Evolutionary conservation across 2,888 invertebrate genomes (phyloP).

Genomic region (Drosophila cracens): DNA sequence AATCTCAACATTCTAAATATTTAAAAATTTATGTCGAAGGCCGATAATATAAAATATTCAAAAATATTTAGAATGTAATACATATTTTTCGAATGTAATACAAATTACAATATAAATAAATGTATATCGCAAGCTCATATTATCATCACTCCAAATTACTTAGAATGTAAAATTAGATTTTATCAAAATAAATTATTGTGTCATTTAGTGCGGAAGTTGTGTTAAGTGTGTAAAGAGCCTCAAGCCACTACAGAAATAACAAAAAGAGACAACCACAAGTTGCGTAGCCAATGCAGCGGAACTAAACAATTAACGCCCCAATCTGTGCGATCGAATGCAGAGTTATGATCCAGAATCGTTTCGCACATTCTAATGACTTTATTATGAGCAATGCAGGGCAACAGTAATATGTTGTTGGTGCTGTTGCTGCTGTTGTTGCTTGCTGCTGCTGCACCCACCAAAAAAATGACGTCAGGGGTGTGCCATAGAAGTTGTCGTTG

Average conservation of each 20-base stretch:
- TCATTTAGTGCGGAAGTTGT: slow-evolving; percentile 64
- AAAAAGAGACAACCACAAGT: slow-evolving; percentile 26
- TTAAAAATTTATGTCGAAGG: background rate
- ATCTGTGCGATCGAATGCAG: slow-evolving; percentile 40
- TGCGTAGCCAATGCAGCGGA: slow-evolving; percentile 71
- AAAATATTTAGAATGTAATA: background rate
- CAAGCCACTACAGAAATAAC: slow-evolving; percentile 3
- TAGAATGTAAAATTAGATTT: background rate
- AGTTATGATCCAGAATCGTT: slow-evolving; percentile 48
- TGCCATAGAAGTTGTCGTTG: slow-evolving; percentile 59
- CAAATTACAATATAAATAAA: background rate
- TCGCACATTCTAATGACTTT: slow-evolving; percentile 77
- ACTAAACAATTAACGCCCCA: slow-evolving; percentile 76
- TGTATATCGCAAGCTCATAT: background rate
- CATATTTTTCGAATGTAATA: background rate
- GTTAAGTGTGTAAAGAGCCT: slow-evolving; percentile 16
- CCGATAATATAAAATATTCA: background rate
- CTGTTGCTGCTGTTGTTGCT: slow-evolving; percentile 15
- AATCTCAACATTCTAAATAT: background rate
- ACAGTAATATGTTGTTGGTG: slow-evolving; percentile 45
- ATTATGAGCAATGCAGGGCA: slow-evolving; percentile 77
- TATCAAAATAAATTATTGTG: slow-evolving; percentile 15
- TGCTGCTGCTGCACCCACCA: slow-evolving; percentile 70
- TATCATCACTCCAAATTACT: background rate
- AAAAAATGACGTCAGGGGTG: slow-evolving; percentile 73